A percentile compares a stretch with the other conserved stretches of the same genome.
phyloP scores from a whole-genome alignment of 2,797 vertebrate genomes.

The Anabas testudineus region DNA sequence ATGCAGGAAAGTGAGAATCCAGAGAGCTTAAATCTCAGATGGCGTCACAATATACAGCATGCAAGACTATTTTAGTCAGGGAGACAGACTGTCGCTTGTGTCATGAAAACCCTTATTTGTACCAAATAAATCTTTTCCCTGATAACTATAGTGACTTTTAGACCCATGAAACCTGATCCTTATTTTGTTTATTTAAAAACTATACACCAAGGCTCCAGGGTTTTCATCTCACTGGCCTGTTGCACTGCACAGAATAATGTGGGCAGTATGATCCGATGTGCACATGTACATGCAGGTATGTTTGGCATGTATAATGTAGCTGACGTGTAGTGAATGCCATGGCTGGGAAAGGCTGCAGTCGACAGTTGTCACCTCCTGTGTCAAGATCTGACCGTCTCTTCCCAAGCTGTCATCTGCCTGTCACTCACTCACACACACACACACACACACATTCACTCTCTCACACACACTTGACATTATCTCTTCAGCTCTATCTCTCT shows the following conservation, averaged over 20 bases:
- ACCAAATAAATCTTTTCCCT: neutral
- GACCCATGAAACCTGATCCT: neutral
- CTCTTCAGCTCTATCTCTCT: slow-evolving; percentile 12
- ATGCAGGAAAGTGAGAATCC: slow-evolving; percentile 52
- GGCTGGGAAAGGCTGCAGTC: slow-evolving; percentile 65
- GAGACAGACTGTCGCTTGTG: slow-evolving; percentile 44
- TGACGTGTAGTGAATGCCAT: slow-evolving; percentile 69
- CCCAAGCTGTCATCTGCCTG: slow-evolving; percentile 57
- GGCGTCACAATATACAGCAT: slow-evolving; percentile 48
- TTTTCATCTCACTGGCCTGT: slow-evolving; percentile 3
- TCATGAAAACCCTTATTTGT: slow-evolving; percentile 32
- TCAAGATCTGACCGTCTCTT: slow-evolving; percentile 57
- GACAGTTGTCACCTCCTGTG: slow-evolving; percentile 77
- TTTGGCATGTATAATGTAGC: slow-evolving; percentile 66
- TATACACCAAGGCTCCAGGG: neutral
- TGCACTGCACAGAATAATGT: slow-evolving; percentile 27
- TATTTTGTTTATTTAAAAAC: neutral
- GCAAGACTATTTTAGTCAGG: slow-evolving; percentile 58
- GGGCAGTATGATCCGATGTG: slow-evolving; percentile 33
- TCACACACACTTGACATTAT: slow-evolving; percentile 8
- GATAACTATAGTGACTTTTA: too few species aligned
- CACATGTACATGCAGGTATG: slow-evolving; percentile 56
- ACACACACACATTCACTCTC: neutral
- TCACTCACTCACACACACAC: slow-evolving; percentile 26
- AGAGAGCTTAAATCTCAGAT: slow-evolving; percentile 40